Evolutionary conservation across 2,797 vertebrate genomes (phyloP), one percentile per base, ranked within the genome.

Genomic region (Acestrorhynchus altus): DNA sequence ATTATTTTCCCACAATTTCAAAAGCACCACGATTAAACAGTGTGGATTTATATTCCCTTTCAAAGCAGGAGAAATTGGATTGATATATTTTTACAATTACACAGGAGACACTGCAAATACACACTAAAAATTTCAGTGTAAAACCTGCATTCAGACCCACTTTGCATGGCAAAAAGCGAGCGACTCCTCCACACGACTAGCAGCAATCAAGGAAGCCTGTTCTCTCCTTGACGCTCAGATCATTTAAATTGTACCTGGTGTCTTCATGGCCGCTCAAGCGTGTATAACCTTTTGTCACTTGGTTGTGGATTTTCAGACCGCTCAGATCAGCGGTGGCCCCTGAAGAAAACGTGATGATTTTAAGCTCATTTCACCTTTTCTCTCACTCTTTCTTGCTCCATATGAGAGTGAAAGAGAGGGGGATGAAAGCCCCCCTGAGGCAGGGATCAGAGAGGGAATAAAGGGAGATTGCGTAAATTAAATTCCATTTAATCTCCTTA

Each of bases 401-500:
- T 74, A 68, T 74, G 77, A 80, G 81, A 81, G 83, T n/a, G n/a
- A n/a, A n/a, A n/a, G 79, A 82, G 79, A 74, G 81, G 77, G 63
- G 40, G 79, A 76, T 83, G 77, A 86, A 84, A 89, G 87, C 88
- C 86, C 88, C 86, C 85, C 84, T 83, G 88, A 89, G 91, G 89
- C 87, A 87, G 88, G 87, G 85, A 88, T 56, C 81, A 86, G 80
- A 78, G 76, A 72, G 83, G 83, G 81, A 87, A 87, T 87, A 90
- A 88, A 92, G 90, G 87, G 91, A 92, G 91, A 93, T 93, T 91
- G 92, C 85, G 86, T 90, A 91, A 94, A 94, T n/a, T n/a, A n/a
- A n/a, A n/a, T n/a, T n/a, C n/a, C n/a, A 35, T 94, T 93, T 94
- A 94, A 94, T 94, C 93, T 94, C 92, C 92, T 94, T 94, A 94